Base-by-base conservation (phyloP, 2,797 vertebrate species). In the Heteromormyrus szaboi region DNA sequence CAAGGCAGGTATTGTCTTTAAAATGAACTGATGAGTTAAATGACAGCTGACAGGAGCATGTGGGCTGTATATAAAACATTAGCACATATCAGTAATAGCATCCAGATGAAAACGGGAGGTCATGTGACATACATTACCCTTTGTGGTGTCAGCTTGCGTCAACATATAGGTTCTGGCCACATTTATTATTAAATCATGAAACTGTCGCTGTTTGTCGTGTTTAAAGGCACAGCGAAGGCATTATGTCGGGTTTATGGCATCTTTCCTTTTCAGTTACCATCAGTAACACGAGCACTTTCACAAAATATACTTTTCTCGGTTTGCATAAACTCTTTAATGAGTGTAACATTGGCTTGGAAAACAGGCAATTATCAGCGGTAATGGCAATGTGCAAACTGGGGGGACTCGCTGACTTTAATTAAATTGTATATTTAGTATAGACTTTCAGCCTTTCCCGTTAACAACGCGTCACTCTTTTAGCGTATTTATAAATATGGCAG, bases 401-500 rank as follows among this genome's bases (percentile, higher is more conserved):
- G 72, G 17, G 22, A 29, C 29, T 48, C 29, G 19, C 53, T 29
- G 53, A 44, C 79, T 88, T 62, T 84, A 83, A 59, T 88, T 25
- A 88, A 65, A 88, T 79, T 22, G 11, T 65, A 65, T 84, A 65
- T 54, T 84, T 85, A 48, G 53, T 54, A 41, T 17, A 25, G 50
- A 56, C 50, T 44, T 9, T 22, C 6, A n/a, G 50, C 72, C 72
- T 56, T 56, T 90, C 68, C 85, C 65, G 53, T 89, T 29, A 89
- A 76, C 85, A 51, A 25, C 92, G 90, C 93, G 92, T 94, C 95
- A 93, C 93, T 93, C 94, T 95, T 94, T 95, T 95, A 93, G 93
- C 91, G 87, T 95, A 95, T 96, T 96, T 96, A 96, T 95, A 95
- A 94, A 91, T 90, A 93, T 96, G 95, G 96, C 93, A 92, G 25